Evolutionary conservation across 2,888 invertebrate species (phyloP).

Genomic region (Lochmaea crataegi): DNA sequence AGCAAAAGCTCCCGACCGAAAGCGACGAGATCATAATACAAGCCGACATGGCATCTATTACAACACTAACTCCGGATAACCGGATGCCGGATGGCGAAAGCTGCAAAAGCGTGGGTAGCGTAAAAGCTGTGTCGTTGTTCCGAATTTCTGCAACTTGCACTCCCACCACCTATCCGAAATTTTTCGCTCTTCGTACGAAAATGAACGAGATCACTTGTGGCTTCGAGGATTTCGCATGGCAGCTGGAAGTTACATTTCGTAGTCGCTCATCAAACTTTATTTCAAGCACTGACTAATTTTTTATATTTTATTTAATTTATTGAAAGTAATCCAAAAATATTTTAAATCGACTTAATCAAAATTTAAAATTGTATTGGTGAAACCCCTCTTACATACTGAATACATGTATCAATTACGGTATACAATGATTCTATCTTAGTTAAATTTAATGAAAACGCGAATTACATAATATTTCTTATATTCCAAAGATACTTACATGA

Average conservation of each 20-base stretch:
- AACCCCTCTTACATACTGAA: too few relatives aligned
- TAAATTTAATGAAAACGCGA: too few relatives aligned
- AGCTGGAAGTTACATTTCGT: not conserved
- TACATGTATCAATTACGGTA: too few relatives aligned
- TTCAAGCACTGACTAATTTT: not conserved
- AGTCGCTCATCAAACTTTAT: not conserved
- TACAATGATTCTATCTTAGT: too few relatives aligned
- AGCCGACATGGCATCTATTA: conserved; percentile 28
- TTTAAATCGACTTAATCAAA: too few relatives aligned
- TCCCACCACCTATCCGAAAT: conserved; percentile 1
- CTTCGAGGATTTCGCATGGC: not conserved
- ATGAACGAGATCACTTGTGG: conserved; percentile 11
- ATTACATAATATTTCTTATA: not conserved
- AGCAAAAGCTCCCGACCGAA: conserved; percentile 35
- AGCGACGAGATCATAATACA: conserved; percentile 32
- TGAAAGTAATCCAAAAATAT: not conserved
- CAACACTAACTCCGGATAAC: conserved; percentile 28
- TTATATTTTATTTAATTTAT: not conserved
- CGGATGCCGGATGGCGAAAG: not conserved
- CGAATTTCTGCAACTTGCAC: conserved; percentile 21
- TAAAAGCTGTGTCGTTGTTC: conserved; percentile 26
- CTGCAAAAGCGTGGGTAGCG: conserved; percentile 21
- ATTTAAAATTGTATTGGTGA: too few relatives aligned
- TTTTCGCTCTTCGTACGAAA: conserved; percentile 13
- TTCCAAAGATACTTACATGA: not conserved